Base-by-base conservation (phyloP, 2,888 invertebrate genomes). In the Oegoconia quadripuncta region DNA sequence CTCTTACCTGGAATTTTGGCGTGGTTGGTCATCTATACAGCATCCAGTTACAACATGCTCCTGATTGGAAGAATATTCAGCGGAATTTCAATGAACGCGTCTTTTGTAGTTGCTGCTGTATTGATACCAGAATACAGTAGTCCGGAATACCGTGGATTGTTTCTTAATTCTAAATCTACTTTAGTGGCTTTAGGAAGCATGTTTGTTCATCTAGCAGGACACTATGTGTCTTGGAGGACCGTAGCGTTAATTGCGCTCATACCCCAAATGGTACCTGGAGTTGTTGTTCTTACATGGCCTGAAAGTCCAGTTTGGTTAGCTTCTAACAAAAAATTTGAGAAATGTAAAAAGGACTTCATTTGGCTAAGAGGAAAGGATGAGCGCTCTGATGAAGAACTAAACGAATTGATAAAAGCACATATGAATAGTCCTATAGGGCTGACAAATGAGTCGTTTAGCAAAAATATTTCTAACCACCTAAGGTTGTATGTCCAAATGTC, bases 241-340 rank as follows among this genome's bases (percentile, higher is more conserved):
- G 45, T 74, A 0, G 69, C 74, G 0, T 34, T 73, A 2, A 34
- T 65, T 0, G 49, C 58, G 1, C 4, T 71, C 3, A 22, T 68
- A 1, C 74, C 78, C 0, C 50, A 59, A 20, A 8, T 62, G 0
- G 1, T 64, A 1, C 51, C 74, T 0, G 31, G 75, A 1, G 1
- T 59, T 0, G 59, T 78, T 0, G 68, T 89, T 1, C 59, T 71
- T 8, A 78, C 88, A 0, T 69, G 90, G 47, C 90, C 89, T 0
- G 92, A 92, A 64, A 89, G 91, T 11, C 91, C 91, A 0, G 74
- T 81, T 8, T 92, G 91, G 91, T 56, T 92, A 27, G 77, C 89
- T 0, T 77, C 87, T 1, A 89, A 83, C 39, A 82, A 80, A 1
- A 68, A 74, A n/a, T 64, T 72, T 1, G 72, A 74, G 3, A 75